Evolutionary conservation across 2,113 vertebrate species (phyloP), one percentile per base, ranked within the genome.

Genomic region (Irena cyanogastra): DNA sequence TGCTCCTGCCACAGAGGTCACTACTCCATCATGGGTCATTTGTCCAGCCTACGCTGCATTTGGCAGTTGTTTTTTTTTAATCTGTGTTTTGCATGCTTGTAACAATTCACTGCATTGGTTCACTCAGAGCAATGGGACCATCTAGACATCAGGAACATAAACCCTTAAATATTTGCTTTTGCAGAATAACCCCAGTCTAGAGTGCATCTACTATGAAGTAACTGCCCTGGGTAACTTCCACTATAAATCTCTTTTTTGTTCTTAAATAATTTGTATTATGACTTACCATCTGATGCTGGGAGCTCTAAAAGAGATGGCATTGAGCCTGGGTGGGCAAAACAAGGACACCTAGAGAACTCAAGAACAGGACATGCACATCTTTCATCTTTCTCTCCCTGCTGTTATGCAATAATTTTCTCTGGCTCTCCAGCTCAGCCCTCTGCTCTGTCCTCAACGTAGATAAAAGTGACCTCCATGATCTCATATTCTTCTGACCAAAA

Each of bases 401-500:
- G 31, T 39, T 54, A 57, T 13, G 15, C 10, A 16, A 16, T n/a
- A 54, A 54, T 45, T 28, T n/a, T 53, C 28, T 42, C 56, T 64
- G 56, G 11, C 20, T 66, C 37, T 59, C 47, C 35, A 77, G 16
- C 39, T 66, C 31, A 87, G 39, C 22, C 3, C 8, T 60, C 42
- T 13, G 6, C 35, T 47, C 57, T 52, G 23, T 39, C 23, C 50
- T 8, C 0, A 1, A 7, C 9, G 11, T 0, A 4, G 37, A 23
- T 12, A 52, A 83, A 91, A 74, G 33, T 6, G n/a, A 89, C 11
- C 16, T 81, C 33, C 3, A 18, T 3, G 9, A 77, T 30, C 23
- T 70, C 47, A 26, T 11, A 59, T 16, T 64, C 57, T 68, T 75
- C 65, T 3, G n/a, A 82, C 13, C 31, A 31, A 84, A 75, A 44